These are phyloP conservation scores for Dynastes hyllus DNA, from an alignment of 2,888 invertebrate species.

Conservation along the genomic window DNA sequence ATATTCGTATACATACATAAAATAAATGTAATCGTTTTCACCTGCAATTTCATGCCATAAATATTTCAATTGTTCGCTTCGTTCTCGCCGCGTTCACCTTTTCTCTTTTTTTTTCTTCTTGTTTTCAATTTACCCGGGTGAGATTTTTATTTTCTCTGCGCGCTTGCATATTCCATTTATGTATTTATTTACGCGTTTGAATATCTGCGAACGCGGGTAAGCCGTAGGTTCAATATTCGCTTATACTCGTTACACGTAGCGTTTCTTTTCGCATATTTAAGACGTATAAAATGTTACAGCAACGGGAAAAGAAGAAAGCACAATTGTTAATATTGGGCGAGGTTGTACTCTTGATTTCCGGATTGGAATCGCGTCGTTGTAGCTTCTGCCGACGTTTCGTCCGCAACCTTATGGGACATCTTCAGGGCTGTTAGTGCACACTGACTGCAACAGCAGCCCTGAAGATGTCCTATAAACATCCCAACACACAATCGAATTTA, in stretches of 20 bases:
- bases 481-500: too few relatives aligned
- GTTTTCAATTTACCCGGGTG: slow-evolving; percentile 22
- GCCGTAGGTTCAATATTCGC: slow-evolving; percentile 5
- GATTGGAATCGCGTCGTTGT: too few relatives aligned
- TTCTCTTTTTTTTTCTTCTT: not conserved
- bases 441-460: too few relatives aligned
- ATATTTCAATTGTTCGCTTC: slow-evolving; percentile 64
- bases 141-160: slow-evolving; percentile 18
- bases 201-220: not conserved
- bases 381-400: too few relatives aligned
- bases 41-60: slow-evolving; percentile 65
- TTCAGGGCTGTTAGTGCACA: too few relatives aligned
- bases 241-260: not conserved
- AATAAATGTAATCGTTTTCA: slow-evolving; percentile 63
- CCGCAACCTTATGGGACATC: too few relatives aligned
- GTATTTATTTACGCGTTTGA: slow-evolving; percentile 5
- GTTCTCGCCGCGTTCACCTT: slow-evolving; percentile 9
- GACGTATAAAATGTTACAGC: too few relatives aligned
- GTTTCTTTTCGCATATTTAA: too few relatives aligned
- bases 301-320: too few relatives aligned
- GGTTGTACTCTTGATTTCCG: too few relatives aligned
- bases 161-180: not conserved
- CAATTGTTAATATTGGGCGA: too few relatives aligned
- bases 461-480: too few relatives aligned
- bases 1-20: slow-evolving; percentile 50